Conservation (phyloP, 53 echinoderm and acorn worm species). For the Mesocentrotus franciscanus region DNA sequence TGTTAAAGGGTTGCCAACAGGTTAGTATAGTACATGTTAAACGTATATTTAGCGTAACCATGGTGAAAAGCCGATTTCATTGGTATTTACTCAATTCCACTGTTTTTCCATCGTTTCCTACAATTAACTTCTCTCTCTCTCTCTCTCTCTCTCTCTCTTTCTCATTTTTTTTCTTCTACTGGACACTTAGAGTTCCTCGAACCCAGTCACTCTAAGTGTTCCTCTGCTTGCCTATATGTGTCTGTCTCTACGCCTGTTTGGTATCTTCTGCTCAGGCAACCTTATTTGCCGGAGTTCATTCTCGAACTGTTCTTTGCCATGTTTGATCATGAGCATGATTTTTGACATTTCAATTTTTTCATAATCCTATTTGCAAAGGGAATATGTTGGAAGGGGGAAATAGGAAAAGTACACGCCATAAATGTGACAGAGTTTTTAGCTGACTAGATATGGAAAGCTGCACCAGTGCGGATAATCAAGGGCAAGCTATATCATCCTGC, state of each 20-base stretch:
- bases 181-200: not conserved
- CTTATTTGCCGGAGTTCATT: not conserved
- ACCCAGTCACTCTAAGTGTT: not conserved
- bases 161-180: not conserved
- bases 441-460: not conserved
- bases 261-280: not conserved
- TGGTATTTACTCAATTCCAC: not conserved
- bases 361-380: constrained; percentile 12
- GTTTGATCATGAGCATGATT: constrained; percentile 29
- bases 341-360: constrained; percentile 48
- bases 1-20: no score
- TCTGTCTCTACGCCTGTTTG: not conserved
- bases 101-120: not conserved
- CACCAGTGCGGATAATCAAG: not conserved
- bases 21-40: no score
- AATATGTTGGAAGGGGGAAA: not conserved
- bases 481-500: constrained; percentile 5
- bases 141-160: not conserved
- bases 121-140: not conserved
- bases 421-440: constrained; percentile 16
- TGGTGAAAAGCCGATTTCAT: no score
- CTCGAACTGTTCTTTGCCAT: not conserved
- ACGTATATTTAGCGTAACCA: no score
- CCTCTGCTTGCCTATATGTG: not conserved
- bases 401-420: not conserved